These are phyloP conservation scores for Phocoena sinus DNA, from an alignment of 2,113 vertebrate species.

Conservation along the genomic window DNA sequence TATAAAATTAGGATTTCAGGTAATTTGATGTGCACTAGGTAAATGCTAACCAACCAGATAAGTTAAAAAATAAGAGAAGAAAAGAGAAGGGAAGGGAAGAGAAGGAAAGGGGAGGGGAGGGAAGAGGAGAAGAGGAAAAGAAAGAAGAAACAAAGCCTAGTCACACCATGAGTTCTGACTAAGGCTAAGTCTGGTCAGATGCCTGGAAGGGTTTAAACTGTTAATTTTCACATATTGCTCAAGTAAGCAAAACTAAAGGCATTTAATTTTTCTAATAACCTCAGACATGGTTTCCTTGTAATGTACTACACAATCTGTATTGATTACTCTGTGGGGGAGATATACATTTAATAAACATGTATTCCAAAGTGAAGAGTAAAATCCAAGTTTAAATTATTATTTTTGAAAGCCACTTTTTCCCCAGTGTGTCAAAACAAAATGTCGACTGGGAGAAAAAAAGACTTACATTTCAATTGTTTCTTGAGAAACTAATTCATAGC, in stretches of 20 bases:
- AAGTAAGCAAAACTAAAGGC: constrained; percentile 81
- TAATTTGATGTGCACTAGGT: constrained; percentile 61
- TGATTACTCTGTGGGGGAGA: constrained; percentile 80
- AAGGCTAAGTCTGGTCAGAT: constrained; percentile 18
- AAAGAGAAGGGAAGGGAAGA: not conserved
- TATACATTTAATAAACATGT: constrained; percentile 77
- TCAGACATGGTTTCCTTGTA: constrained; percentile 76
- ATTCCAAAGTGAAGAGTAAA: constrained; percentile 77
- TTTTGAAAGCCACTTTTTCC: constrained; percentile 66
- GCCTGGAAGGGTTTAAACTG: constrained; percentile 68
- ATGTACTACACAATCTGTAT: constrained; percentile 83
- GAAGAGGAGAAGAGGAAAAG: too few species aligned
- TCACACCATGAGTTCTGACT: not conserved
- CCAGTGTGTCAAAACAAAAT: constrained; percentile 70
- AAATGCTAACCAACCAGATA: constrained; percentile 31
- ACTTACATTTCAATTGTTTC: constrained; percentile 47
- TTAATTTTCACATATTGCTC: constrained; percentile 81
- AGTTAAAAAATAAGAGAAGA: not conserved
- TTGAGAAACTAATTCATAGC: constrained; percentile 30
- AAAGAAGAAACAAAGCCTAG: not conserved
- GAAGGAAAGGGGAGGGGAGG: not conserved
- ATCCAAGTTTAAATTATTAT: constrained; percentile 79
- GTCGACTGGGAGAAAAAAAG: not conserved
- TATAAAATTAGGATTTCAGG: constrained; percentile 51
- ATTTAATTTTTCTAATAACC: constrained; percentile 82